These are phyloP conservation scores for Barbus barbus DNA, from an alignment of 2,113 vertebrate genomes.

Conservation along the genomic window DNA sequence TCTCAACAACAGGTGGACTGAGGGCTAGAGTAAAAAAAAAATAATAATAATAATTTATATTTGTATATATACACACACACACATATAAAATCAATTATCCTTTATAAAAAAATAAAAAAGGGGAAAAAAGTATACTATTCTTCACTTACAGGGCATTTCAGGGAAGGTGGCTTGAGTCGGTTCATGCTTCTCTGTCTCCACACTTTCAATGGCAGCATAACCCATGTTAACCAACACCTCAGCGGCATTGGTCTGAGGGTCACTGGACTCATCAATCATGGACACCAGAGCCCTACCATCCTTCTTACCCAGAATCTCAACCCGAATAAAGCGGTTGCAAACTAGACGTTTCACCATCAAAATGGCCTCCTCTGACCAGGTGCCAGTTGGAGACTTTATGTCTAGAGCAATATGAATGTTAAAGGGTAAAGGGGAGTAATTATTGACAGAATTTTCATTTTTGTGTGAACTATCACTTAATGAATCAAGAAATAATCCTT, in stretches of 20 bases:
- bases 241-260: conserved; percentile 72
- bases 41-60: no score
- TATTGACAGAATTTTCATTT: no score
- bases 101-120: no score
- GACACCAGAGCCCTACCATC: conserved; percentile 75
- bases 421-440: not conserved
- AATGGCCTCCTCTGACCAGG: conserved; percentile 80
- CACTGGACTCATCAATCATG: conserved; percentile 74
- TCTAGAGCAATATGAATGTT: conserved; percentile 65
- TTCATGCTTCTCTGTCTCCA: conserved; percentile 12
- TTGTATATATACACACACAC: not conserved
- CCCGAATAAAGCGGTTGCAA: conserved; percentile 79
- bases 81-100: no score
- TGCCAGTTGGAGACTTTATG: conserved; percentile 74
- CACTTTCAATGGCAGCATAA: conserved; percentile 60
- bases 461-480: no score
- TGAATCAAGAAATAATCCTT: no score
- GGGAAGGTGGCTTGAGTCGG: not conserved
- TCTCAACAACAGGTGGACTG: conserved; percentile 11
- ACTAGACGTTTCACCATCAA: conserved; percentile 74
- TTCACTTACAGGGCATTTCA: not conserved
- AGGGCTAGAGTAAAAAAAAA: not conserved
- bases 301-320: conserved; percentile 75
- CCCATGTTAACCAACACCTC: conserved; percentile 73
- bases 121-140: no score